Evolutionary conservation across 2,888 invertebrate species (phyloP).

Genomic region (Rhopalosiphum nymphaeae): DNA sequence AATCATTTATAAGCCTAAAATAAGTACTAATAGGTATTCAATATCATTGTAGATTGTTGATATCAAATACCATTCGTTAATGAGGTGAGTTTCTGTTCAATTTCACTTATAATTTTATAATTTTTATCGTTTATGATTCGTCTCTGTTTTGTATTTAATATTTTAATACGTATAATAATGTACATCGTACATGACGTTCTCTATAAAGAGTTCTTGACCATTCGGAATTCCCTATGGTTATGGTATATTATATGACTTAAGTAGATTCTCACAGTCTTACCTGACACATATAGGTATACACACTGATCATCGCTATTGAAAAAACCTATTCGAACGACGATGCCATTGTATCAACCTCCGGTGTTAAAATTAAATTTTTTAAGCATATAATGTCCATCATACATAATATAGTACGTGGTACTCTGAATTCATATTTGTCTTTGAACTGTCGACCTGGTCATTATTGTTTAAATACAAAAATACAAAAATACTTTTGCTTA

Average conservation of each 20-base stretch:
- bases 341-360: not conserved
- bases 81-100: not conserved
- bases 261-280: not conserved
- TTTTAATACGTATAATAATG: no score
- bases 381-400: not conserved
- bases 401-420: not conserved
- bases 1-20: no score
- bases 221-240: not conserved
- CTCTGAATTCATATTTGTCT: not conserved
- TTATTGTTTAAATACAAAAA: not conserved
- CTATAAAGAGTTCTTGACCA: not conserved
- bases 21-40: no score
- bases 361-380: not conserved
- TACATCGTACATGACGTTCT: no score
- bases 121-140: not conserved
- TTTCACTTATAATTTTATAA: not conserved
- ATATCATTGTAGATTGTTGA: no score
- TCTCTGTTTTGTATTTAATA: not conserved
- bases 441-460: not conserved
- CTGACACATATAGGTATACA: not conserved
- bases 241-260: not conserved
- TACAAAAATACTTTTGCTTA: not conserved
- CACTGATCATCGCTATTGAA: not conserved
- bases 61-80: no score
- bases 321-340: not conserved